A percentile compares a stretch with the other conserved stretches of the same genome.
These are phyloP conservation scores for Oscheius sp. DNA, from an alignment of 2,888 invertebrate species.

Conservation along the genomic window DNA sequence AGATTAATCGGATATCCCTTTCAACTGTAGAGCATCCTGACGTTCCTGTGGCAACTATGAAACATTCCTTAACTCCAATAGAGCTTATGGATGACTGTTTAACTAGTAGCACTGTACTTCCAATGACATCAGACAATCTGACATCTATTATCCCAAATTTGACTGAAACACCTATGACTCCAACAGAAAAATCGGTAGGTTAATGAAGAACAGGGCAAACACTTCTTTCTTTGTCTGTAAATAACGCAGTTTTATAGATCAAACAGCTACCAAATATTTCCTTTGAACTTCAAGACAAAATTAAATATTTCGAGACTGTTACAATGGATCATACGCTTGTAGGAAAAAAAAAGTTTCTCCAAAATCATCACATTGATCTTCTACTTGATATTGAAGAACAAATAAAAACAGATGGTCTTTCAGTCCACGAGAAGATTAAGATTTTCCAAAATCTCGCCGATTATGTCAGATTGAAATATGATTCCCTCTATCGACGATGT, in stretches of 20 bases:
- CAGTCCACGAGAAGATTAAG: conserved; percentile 13
- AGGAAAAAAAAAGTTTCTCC: conserved; percentile 16
- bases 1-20: too few species aligned
- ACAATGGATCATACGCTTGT: neutral
- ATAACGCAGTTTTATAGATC: neutral
- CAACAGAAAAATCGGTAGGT: too few species aligned
- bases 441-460: conserved; percentile 16
- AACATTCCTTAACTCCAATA: too few species aligned
- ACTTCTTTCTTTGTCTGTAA: too few species aligned
- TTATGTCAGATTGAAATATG: conserved; percentile 12
- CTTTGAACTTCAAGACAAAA: neutral
- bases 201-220: too few species aligned
- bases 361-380: conserved; percentile 25
- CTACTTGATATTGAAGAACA: conserved; percentile 24
- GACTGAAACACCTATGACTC: too few species aligned
- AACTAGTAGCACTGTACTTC: too few species aligned
- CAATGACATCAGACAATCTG: too few species aligned
- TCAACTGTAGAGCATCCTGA: too few species aligned
- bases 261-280: conserved; percentile 8
- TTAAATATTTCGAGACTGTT: conserved; percentile 3
- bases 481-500: conserved; percentile 8
- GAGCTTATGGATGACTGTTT: too few species aligned
- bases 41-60: too few species aligned
- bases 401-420: conserved; percentile 11
- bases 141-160: too few species aligned